Conservation (phyloP, 1,140 invertebrate species). For the Drosophila tani region DNA sequence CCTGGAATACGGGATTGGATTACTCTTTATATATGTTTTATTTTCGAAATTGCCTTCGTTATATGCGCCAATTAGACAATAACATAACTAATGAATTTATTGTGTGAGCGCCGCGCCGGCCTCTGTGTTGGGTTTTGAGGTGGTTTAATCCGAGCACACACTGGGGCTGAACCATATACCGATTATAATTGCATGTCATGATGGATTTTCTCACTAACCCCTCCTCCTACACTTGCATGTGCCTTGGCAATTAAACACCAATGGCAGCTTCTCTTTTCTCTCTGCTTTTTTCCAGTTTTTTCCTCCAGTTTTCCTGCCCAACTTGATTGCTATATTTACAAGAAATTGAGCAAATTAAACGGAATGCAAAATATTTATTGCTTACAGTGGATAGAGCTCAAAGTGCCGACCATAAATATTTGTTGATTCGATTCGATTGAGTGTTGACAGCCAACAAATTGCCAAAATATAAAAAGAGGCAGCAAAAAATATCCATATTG, state of each 20-base stretch:
- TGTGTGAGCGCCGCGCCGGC: constrained; percentile 48
- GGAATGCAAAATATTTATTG: constrained; percentile 72
- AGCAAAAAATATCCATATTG: constrained; percentile 34
- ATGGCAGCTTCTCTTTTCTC: constrained; percentile 42
- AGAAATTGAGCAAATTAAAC: constrained; percentile 60
- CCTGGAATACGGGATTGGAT: constrained; percentile 6
- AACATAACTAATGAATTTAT: constrained; percentile 81
- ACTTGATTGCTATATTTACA: constrained; percentile 76
- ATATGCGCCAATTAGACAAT: constrained; percentile 81
- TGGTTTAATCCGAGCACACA: constrained; percentile 25
- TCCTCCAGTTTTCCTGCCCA: constrained; percentile 6
- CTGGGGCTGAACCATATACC: constrained; percentile 16
- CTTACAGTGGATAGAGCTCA: constrained; percentile 15
- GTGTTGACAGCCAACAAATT: constrained; percentile 66
- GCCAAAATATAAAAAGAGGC: constrained; percentile 52
- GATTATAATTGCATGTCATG: constrained; percentile 74
- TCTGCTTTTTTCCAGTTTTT: constrained; percentile 36
- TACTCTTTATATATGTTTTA: constrained; percentile 22
- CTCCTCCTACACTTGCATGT: constrained; percentile 63
- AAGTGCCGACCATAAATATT: constrained; percentile 47
- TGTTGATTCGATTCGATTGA: constrained; percentile 39
- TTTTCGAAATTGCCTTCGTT: constrained; percentile 69
- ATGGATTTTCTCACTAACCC: constrained; percentile 68
- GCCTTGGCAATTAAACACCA: constrained; percentile 73
- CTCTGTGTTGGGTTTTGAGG: constrained; percentile 6